These are phyloP conservation scores for Ceratina japonica DNA, from an alignment of 1,140 invertebrate genomes.

Conservation along the genomic window DNA sequence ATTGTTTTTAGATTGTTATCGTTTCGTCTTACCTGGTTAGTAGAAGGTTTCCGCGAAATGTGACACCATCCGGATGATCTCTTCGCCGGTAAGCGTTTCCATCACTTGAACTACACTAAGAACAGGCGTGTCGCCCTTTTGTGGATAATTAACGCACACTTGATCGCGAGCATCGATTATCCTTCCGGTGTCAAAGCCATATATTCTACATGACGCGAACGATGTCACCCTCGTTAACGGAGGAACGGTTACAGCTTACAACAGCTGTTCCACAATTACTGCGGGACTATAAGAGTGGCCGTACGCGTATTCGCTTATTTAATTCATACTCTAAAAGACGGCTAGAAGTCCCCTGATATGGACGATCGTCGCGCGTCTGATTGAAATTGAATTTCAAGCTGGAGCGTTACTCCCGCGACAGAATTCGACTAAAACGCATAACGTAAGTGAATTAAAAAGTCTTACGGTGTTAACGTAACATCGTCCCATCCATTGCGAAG, in stretches of 20 bases:
- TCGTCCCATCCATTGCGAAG: neutral
- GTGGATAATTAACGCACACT: conserved; percentile 14
- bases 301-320: no score
- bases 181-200: neutral
- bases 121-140: neutral
- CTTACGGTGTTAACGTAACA: neutral
- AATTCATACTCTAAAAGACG: no score
- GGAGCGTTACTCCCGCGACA: neutral
- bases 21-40: conserved; percentile 53
- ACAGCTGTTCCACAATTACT: neutral
- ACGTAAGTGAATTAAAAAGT: neutral
- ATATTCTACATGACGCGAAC: no score
- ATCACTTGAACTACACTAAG: neutral
- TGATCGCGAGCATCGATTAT: conserved; percentile 17
- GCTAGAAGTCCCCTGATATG: neutral
- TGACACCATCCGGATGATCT: conserved; percentile 39
- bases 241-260: neutral
- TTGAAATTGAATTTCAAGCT: neutral
- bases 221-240: no score
- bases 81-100: conserved; percentile 10
- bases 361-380: neutral
- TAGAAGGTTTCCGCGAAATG: conserved; percentile 49
- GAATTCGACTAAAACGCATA: neutral
- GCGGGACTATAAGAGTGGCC: no score
- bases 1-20: neutral